Conservation (phyloP, 2,888 invertebrate species). For the Listrodromus nycthemerus region DNA sequence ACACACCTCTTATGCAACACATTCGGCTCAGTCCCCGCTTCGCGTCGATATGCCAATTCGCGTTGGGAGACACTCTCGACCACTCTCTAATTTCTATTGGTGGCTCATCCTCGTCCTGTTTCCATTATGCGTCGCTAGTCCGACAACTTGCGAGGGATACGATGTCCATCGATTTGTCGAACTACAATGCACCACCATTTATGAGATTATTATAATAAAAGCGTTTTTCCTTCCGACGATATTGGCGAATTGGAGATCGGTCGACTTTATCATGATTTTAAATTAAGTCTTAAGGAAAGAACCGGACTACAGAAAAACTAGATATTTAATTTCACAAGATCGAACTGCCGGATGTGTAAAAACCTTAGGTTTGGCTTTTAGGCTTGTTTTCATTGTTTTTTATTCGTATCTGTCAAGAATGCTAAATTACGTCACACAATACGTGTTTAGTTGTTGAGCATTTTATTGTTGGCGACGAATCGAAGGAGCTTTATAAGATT, state of each 20-base stretch:
- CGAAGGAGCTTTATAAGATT: neutral
- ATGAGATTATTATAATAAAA: neutral
- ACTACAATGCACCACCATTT: neutral
- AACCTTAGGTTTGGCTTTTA: too few relatives aligned
- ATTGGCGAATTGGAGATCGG: neutral
- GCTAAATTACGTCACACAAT: neutral
- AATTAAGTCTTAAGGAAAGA: neutral
- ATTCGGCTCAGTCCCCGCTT: slow-evolving; percentile 49
- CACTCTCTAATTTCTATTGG: slow-evolving; percentile 1
- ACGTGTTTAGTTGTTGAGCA: neutral
- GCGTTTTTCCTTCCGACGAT: neutral
- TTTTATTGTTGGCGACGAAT: neutral
- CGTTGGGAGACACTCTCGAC: slow-evolving; percentile 23
- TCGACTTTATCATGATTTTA: neutral
- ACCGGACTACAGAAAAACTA: too few relatives aligned
- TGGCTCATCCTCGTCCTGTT: neutral
- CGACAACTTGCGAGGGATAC: neutral
- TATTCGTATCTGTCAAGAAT: neutral
- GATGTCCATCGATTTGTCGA: neutral
- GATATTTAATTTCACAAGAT: too few relatives aligned
- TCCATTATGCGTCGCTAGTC: neutral
- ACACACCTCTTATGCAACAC: slow-evolving; percentile 75
- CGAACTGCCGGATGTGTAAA: too few relatives aligned
- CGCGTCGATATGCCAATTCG: slow-evolving; percentile 42
- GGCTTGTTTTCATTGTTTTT: neutral